phyloP scores from a whole-genome alignment of 1,140 invertebrate genomes.

The Drosophila busckii region DNA sequence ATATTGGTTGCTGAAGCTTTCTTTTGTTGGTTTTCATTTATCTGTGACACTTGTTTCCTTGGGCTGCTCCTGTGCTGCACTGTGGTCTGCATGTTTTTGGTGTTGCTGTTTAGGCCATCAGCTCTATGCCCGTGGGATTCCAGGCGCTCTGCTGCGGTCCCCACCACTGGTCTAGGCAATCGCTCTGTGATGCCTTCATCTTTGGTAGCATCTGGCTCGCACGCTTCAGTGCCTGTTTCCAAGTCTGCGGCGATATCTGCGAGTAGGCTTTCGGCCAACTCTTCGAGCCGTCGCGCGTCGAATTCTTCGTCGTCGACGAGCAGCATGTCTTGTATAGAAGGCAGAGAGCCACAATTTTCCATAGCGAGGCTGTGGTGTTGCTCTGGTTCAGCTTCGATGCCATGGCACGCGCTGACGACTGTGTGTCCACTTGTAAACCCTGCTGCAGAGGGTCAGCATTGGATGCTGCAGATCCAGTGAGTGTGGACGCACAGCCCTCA shows the following conservation, averaged over 20 bases:
- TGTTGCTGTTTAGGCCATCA: constrained; percentile 55
- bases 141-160: constrained; percentile 88
- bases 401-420: constrained; percentile 79
- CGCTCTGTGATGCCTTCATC: constrained; percentile 71
- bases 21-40: constrained; percentile 79
- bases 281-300: constrained; percentile 85
- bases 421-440: constrained; percentile 84
- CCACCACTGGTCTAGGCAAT: constrained; percentile 84
- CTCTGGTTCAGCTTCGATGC: constrained; percentile 65
- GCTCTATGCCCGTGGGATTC: constrained; percentile 85
- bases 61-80: constrained; percentile 19
- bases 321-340: constrained; percentile 90
- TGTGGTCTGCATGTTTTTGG: too few relatives aligned
- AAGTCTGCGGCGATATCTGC: constrained; percentile 88
- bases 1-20: constrained; percentile 26
- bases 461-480: constrained; percentile 88
- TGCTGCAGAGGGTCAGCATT: constrained; percentile 87
- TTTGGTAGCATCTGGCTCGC: constrained; percentile 78
- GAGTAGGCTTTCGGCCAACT: constrained; percentile 88
- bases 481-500: constrained; percentile 81
- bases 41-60: constrained; percentile 66
- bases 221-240: constrained; percentile 83
- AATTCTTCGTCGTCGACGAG: constrained; percentile 83
- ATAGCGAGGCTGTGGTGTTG: constrained; percentile 80
- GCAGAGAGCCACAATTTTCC: constrained; percentile 86